These are phyloP conservation scores for Antheraea mylitta DNA, from an alignment of 1,140 invertebrate species.

Conservation along the genomic window DNA sequence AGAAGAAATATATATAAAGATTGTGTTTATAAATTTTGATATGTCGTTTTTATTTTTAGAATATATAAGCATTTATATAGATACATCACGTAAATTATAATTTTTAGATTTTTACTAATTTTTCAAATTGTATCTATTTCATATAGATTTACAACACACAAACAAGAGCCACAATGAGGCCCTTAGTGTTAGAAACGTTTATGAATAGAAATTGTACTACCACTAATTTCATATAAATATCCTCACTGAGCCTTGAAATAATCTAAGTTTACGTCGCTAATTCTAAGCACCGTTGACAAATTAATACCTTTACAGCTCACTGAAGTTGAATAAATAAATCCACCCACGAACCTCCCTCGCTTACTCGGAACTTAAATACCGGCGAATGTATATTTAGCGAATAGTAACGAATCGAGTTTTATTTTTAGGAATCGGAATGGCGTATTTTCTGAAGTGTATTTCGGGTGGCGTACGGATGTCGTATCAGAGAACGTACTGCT, in stretches of 20 bases:
- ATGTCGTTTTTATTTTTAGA: too few relatives aligned
- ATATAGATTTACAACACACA: too few relatives aligned
- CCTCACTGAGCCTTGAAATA: background rate
- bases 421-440: conserved; percentile 47
- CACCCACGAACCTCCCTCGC: conserved; percentile 13
- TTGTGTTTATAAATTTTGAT: too few relatives aligned
- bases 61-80: too few relatives aligned
- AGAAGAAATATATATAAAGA: too few relatives aligned
- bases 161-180: too few relatives aligned
- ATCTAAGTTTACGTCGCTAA: background rate
- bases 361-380: conserved; percentile 20
- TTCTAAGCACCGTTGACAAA: background rate
- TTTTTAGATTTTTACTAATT: too few relatives aligned
- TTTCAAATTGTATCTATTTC: too few relatives aligned
- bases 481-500: conserved; percentile 16
- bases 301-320: conserved; percentile 6
- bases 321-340: conserved; percentile 16
- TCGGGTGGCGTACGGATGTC: conserved; percentile 26
- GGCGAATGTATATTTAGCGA: conserved; percentile 20
- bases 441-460: conserved; percentile 38
- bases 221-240: background rate
- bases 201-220: too few relatives aligned
- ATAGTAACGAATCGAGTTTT: conserved; percentile 19
- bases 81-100: too few relatives aligned
- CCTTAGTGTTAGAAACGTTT: too few relatives aligned